Conservation (phyloP, 2,113 vertebrate genomes). For the Trematomus loennbergii region DNA sequence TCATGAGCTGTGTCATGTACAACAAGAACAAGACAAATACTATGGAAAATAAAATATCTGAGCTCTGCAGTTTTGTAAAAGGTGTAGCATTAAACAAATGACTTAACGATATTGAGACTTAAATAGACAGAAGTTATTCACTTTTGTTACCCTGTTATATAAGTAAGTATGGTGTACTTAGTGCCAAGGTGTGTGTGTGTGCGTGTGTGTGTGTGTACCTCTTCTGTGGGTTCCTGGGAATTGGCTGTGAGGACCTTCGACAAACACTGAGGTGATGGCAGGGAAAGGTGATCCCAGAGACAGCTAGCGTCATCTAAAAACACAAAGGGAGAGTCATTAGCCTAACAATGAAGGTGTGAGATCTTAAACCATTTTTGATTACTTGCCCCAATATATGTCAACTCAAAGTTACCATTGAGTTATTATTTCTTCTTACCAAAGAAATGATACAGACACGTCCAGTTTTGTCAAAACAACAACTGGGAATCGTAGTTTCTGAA, state of each 20-base stretch:
- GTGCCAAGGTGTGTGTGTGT: not conserved
- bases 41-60: too few species aligned
- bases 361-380: not conserved
- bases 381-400: too few species aligned
- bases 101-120: not conserved
- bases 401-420: too few species aligned
- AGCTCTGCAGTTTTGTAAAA: too few species aligned
- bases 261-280: conserved; percentile 97
- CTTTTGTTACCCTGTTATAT: not conserved
- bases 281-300: conserved; percentile 92
- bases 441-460: too few species aligned
- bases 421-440: too few species aligned
- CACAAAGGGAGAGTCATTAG: not conserved
- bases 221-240: conserved; percentile 92
- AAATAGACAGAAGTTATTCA: not conserved
- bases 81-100: not conserved
- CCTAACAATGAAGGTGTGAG: not conserved
- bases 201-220: conserved; percentile 79
- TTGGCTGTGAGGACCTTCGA: conserved; percentile 91
- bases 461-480: too few species aligned
- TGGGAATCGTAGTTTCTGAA: too few species aligned
- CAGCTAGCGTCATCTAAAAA: conserved; percentile 93
- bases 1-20: too few species aligned
- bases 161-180: too few species aligned
- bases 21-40: too few species aligned